Conservation (phyloP, 2,888 invertebrate species). For the Drosophila monieri region DNA sequence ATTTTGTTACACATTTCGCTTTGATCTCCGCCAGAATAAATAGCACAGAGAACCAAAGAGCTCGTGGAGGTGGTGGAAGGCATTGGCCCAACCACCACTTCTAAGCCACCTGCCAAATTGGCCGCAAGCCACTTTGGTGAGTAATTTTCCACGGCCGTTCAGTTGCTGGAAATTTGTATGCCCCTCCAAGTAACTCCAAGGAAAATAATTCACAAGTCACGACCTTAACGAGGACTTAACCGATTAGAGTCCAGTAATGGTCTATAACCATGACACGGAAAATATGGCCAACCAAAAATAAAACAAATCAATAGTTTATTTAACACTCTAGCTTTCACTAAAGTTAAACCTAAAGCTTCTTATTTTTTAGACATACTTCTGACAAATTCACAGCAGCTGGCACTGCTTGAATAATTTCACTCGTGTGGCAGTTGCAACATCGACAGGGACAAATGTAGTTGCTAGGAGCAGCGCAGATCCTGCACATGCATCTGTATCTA, state of each 20-base stretch:
- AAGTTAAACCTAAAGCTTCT: not conserved
- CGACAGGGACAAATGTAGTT: conserved; percentile 43
- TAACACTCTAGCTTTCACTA: not conserved
- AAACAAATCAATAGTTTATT: not conserved
- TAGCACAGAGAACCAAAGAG: conserved; percentile 30
- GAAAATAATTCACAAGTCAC: conserved; percentile 34
- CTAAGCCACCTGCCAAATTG: conserved; percentile 64
- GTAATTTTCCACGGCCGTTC: conserved; percentile 58
- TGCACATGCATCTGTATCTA: conserved; percentile 26
- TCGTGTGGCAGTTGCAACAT: conserved; percentile 32
- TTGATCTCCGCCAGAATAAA: conserved; percentile 63
- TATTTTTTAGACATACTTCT: not conserved
- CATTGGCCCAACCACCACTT: conserved; percentile 5
- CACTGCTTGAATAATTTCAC: conserved; percentile 34
- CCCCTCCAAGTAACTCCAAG: not conserved
- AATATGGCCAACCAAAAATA: conserved; percentile 8
- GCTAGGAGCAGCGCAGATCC: conserved; percentile 27
- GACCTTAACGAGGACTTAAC: conserved; percentile 33
- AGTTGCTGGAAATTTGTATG: conserved; percentile 47
- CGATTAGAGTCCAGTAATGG: conserved; percentile 35
- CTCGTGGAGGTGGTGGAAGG: conserved; percentile 23
- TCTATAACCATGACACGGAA: conserved; percentile 23
- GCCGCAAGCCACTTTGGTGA: conserved; percentile 61
- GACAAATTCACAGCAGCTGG: conserved; percentile 35
- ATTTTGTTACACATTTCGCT: conserved; percentile 77